A percentile compares a stretch with the other conserved stretches of the same genome.
Conservation (phyloP, 2,113 vertebrate species). For the Romanogobio albipinnatus region DNA sequence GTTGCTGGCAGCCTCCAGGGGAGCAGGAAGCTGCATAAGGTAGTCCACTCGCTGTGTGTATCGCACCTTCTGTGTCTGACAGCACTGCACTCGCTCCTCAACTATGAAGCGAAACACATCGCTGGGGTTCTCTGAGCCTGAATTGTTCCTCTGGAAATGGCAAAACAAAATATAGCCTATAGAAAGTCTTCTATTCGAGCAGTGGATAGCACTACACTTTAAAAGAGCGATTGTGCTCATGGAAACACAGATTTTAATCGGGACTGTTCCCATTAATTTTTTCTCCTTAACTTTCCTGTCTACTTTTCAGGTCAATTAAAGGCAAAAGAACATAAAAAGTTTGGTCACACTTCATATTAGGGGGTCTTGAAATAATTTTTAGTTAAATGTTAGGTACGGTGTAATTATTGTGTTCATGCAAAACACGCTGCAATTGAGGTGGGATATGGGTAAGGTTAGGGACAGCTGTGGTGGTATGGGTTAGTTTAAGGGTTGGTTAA, state of each 20-base stretch:
- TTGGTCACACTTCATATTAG: no score
- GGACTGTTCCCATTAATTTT: not conserved
- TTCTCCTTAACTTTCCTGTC: not conserved
- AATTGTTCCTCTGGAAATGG: slow-evolving; percentile 85
- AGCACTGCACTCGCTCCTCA: slow-evolving; percentile 94
- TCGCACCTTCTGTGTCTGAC: slow-evolving; percentile 92
- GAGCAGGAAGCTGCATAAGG: slow-evolving; percentile 92
- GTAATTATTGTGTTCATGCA: no score
- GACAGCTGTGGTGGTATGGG: no score
- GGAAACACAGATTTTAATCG: not conserved
- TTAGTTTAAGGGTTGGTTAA: no score
- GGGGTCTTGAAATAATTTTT: no score
- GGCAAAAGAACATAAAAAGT: not conserved
- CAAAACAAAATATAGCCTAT: not conserved
- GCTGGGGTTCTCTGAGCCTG: slow-evolving; percentile 91
- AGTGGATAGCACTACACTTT: not conserved
- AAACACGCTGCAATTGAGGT: no score
- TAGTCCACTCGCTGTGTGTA: slow-evolving; percentile 92
- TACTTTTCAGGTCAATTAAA: not conserved
- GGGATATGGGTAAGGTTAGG: no score
- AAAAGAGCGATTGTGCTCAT: not conserved
- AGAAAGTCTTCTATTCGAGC: not conserved
- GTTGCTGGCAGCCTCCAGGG: slow-evolving; percentile 90
- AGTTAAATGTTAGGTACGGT: no score
- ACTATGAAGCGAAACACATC: slow-evolving; percentile 95